Evolutionary conservation across 2,888 invertebrate species (phyloP).

Genomic region (Cerastis leucographa): DNA sequence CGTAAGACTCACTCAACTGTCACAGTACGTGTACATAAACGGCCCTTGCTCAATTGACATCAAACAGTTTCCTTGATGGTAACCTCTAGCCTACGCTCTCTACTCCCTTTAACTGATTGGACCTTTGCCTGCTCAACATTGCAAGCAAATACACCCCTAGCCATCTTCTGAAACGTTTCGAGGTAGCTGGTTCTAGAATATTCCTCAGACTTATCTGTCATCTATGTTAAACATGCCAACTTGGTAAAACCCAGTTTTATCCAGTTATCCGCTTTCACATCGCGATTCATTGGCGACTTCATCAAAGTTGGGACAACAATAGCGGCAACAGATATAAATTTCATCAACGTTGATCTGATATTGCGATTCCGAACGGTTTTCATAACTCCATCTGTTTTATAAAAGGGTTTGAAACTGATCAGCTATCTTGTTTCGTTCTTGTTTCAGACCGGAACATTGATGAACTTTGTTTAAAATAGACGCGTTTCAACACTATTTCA

Average conservation of each 20-base stretch:
- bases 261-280: slow-evolving; percentile 32
- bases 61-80: slow-evolving; percentile 25
- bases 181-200: slow-evolving; percentile 8
- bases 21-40: background rate
- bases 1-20: slow-evolving; percentile 8
- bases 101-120: slow-evolving; percentile 22
- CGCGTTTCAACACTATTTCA: slow-evolving; percentile 27
- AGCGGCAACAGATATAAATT: slow-evolving; percentile 47
- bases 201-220: slow-evolving; percentile 7
- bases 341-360: slow-evolving; percentile 51
- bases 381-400: slow-evolving; percentile 59
- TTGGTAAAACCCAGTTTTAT: slow-evolving; percentile 12
- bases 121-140: slow-evolving; percentile 26
- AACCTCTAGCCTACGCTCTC: background rate
- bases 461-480: slow-evolving; percentile 37
- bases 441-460: slow-evolving; percentile 43
- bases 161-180: slow-evolving; percentile 3
- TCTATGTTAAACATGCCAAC: slow-evolving; percentile 24
- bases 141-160: slow-evolving; percentile 12
- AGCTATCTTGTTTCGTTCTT: slow-evolving; percentile 49
- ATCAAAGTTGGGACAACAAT: slow-evolving; percentile 54
- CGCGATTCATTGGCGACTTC: slow-evolving; percentile 50
- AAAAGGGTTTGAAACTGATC: slow-evolving; percentile 51
- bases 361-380: slow-evolving; percentile 46
- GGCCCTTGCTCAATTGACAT: slow-evolving; percentile 24